Conservation (phyloP, 2,113 vertebrate genomes). For the Hydrolagus affinis region DNA sequence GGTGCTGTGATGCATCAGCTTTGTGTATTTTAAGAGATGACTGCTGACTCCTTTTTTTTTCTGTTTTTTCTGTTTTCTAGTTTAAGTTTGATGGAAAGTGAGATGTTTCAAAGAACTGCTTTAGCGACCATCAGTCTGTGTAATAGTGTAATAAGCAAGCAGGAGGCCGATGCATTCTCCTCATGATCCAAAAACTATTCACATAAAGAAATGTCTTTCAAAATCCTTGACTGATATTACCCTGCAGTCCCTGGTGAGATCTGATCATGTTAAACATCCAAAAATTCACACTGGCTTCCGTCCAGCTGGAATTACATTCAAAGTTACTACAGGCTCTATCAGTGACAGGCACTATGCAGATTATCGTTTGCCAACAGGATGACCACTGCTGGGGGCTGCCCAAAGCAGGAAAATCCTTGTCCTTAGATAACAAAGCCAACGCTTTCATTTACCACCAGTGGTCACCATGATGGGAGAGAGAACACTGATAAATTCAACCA, state of each 20-base stretch:
- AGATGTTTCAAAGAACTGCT: not conserved
- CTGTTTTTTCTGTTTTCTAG: not conserved
- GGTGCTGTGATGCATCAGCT: not conserved
- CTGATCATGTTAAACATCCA: not conserved
- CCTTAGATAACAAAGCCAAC: not conserved
- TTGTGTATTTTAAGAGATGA: not conserved
- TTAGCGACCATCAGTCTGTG: not conserved
- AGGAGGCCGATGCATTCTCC: not conserved
- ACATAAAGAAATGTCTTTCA: slow-evolving; percentile 7
- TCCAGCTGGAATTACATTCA: not conserved
- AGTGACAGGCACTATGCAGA: not conserved
- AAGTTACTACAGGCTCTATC: not conserved
- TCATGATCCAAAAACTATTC: not conserved
- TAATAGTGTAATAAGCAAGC: not conserved
- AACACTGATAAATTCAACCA: not conserved
- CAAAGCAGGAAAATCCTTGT: not conserved
- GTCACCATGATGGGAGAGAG: not conserved
- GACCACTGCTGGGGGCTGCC: not conserved
- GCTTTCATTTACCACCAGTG: not conserved
- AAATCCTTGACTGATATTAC: not conserved
- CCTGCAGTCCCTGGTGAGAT: not conserved
- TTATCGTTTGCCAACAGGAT: not conserved
- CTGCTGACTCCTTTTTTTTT: not conserved
- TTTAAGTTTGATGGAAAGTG: not conserved
- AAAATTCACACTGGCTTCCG: not conserved